Base-by-base conservation (phyloP, 2,113 vertebrate genomes). In the Ceyx margarethae region DNA sequence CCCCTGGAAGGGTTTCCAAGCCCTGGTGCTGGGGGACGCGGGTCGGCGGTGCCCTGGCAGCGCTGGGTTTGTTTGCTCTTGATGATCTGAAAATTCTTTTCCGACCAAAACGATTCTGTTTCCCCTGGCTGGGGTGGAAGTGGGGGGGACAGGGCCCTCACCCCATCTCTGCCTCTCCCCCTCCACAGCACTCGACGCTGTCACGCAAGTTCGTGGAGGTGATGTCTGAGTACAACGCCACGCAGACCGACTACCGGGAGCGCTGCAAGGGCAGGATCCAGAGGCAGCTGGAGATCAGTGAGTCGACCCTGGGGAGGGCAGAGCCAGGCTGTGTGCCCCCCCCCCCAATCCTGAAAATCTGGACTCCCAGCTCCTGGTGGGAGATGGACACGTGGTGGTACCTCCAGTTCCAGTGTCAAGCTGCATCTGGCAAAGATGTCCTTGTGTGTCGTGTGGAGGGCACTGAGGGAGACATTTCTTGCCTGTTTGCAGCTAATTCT, bases 171-270 rank as follows among this genome's bases (percentile, higher is more conserved):
- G 11, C 17, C 8, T 91, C 18, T 93, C 18, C 22, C 22, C 31
- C 43, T 23, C 48, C 10, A 15, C 92, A 98, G 98, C 98, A 98
- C 85, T 98, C 98, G 3, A 98, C 98, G 0, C 92, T 98, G 93
- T 98, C 98, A 0, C 98, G 98, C 75, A 98, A 98, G 96, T 98
- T 98, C 29, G 98, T 98, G 95, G 98, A 98, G 83, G 98, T 98
- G 94, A 98, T 98, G 98, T 98, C 98, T 0, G 98, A 98, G 81
- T 98, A 98, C 95, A 98, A 98, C 0, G 96, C 98, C 15, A 98
- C 98, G 1, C 98, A 98, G 95, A 97, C 98, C 0, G 98, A 98
- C 92, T 98, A 98, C 94, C 93, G 98, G 15, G 98, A 98, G 89
- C 98, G 98, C 92, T 98, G 98, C 97, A 98, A 98, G 93, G 98